Evolutionary conservation across 2,113 vertebrate species (phyloP).

Genomic region (Hemichromis elongatus): DNA sequence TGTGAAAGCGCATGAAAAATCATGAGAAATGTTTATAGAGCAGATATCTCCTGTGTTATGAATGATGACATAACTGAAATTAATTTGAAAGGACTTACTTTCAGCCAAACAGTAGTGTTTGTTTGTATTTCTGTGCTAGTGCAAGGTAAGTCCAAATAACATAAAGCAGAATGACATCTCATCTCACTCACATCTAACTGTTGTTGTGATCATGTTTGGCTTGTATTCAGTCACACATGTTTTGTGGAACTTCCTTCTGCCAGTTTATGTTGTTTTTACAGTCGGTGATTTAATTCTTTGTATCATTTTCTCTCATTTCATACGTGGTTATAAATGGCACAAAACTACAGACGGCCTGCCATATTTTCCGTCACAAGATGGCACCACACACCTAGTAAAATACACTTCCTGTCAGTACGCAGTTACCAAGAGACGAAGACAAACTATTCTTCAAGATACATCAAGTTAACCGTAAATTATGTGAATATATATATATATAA

Average conservation of each 20-base stretch:
- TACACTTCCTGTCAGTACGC: not conserved
- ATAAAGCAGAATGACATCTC: not conserved
- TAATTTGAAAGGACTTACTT: no score
- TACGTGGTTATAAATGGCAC: not conserved
- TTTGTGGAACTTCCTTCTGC: not conserved
- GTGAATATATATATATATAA: not conserved
- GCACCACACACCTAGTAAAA: not conserved
- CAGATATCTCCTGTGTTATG: fast-evolving
- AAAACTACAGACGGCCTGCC: not conserved
- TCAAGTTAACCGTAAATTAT: not conserved
- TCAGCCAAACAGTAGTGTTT: no score
- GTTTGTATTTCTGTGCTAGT: not conserved
- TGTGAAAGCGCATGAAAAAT: not conserved
- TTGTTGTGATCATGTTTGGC: not conserved
- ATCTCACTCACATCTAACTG: not conserved
- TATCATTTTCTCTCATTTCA: not conserved
- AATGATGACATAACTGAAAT: not conserved
- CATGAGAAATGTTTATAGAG: not conserved
- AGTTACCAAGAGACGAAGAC: not conserved
- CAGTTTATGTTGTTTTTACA: not conserved
- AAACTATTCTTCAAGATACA: not conserved
- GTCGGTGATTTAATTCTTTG: not conserved
- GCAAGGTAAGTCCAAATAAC: not conserved
- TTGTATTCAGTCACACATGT: not conserved
- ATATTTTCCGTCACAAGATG: not conserved